These are phyloP conservation scores for Campylomormyrus numenius DNA, from an alignment of 2,113 vertebrate species.

Conservation along the genomic window DNA sequence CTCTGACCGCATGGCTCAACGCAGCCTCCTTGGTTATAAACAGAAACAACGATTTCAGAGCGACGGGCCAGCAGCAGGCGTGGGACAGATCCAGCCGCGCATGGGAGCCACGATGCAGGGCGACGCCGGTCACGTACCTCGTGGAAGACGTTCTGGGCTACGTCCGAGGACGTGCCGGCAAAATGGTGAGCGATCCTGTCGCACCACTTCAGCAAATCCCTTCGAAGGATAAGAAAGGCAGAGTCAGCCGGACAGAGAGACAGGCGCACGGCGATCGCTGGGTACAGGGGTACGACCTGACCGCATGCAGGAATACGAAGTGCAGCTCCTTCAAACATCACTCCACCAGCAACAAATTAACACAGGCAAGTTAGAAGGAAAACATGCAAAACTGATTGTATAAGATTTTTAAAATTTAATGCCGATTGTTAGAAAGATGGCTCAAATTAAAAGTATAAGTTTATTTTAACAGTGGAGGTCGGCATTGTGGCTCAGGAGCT, in stretches of 20 bases:
- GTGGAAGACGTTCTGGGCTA: conserved; percentile 79
- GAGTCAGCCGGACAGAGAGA: too few species aligned
- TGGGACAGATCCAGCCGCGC: not conserved
- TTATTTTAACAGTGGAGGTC: not conserved
- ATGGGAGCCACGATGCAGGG: not conserved
- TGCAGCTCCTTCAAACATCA: not conserved
- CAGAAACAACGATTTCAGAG: not conserved
- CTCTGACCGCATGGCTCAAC: not conserved
- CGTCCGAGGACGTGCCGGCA: conserved; percentile 65
- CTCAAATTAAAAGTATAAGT: not conserved
- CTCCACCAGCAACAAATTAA: not conserved
- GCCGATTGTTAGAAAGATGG: not conserved
- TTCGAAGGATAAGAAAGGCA: conserved; percentile 34
- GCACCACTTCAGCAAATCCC: conserved; percentile 94
- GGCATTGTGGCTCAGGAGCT: not conserved
- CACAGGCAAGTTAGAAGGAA: not conserved
- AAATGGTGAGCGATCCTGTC: conserved; percentile 78
- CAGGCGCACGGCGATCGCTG: not conserved
- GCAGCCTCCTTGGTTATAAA: not conserved
- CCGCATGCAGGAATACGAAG: not conserved
- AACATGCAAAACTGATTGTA: not conserved
- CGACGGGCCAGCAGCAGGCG: not conserved
- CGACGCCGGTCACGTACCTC: conserved; percentile 61
- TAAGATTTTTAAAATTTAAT: not conserved
- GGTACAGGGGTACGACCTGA: too few species aligned